phyloP scores from a whole-genome alignment of 1,140 invertebrate genomes.

The Pseudobourletiella spinata region DNA sequence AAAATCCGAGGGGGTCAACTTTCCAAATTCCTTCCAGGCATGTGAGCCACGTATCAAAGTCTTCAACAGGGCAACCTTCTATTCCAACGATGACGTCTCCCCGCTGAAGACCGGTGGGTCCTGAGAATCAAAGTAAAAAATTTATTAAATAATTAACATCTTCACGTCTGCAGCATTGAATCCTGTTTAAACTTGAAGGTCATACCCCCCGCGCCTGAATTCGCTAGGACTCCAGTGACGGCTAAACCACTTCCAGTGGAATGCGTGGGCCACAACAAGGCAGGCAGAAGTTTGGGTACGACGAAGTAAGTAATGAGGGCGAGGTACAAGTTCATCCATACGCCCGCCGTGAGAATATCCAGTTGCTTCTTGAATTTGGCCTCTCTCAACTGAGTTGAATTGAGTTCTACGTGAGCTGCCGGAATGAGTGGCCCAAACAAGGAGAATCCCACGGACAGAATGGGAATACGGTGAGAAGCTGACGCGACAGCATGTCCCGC shows the following conservation, averaged over 20 bases:
- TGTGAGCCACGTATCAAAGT: constrained; percentile 30
- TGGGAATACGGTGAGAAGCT: constrained; percentile 34
- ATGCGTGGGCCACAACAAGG: constrained; percentile 31
- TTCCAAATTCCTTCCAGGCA: constrained; percentile 34
- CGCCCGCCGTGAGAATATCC: constrained; percentile 32
- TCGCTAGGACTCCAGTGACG: constrained; percentile 26
- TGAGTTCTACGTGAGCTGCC: constrained; percentile 34
- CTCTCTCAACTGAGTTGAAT: constrained; percentile 32
- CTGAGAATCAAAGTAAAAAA: constrained; percentile 15
- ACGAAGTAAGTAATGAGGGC: constrained; percentile 31
- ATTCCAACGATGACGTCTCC: constrained; percentile 34
- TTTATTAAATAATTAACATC: not conserved
- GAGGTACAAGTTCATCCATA: constrained; percentile 35
- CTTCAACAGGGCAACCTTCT: constrained; percentile 29
- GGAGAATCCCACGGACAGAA: constrained; percentile 24
- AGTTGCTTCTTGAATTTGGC: constrained; percentile 29
- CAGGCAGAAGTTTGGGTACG: constrained; percentile 29
- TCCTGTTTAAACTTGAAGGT: too few relatives aligned
- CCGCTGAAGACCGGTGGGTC: constrained; percentile 25
- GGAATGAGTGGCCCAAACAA: constrained; percentile 35
- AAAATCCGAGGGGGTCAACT: constrained; percentile 29
- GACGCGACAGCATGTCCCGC: constrained; percentile 34
- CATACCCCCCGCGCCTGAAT: constrained; percentile 35
- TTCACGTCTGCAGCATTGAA: too few relatives aligned
- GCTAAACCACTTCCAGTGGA: constrained; percentile 27